Evolutionary conservation across 2,797 vertebrate species (phyloP).

Genomic region (Hippoglossus hippoglossus): DNA sequence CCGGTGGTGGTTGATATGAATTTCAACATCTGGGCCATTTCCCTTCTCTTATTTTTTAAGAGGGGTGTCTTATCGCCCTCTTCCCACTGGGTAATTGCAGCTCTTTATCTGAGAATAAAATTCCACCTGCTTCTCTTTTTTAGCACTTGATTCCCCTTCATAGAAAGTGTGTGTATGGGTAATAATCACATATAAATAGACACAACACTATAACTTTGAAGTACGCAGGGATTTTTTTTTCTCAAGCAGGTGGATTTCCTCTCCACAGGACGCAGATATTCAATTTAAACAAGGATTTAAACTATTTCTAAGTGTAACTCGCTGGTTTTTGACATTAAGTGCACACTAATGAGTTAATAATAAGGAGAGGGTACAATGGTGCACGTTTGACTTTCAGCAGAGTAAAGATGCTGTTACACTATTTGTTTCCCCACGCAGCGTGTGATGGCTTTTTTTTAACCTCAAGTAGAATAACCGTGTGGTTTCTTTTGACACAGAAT

Average conservation of each 20-base stretch:
- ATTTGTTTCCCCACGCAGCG: too few species aligned
- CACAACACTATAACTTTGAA: not conserved
- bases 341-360: too few species aligned
- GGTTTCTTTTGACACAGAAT: too few species aligned
- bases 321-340: too few species aligned
- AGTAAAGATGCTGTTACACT: too few species aligned
- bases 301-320: too few species aligned
- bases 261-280: not conserved
- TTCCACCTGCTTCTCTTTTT: not conserved
- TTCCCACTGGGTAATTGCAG: not conserved
- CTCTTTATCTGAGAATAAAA: not conserved
- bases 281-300: too few species aligned
- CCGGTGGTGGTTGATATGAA: not conserved
- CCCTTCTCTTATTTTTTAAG: conserved; percentile 4
- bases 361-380: too few species aligned
- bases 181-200: not conserved
- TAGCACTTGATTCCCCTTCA: not conserved
- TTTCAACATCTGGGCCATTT: not conserved
- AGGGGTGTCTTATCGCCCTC: conserved; percentile 1
- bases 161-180: not conserved
- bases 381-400: too few species aligned
- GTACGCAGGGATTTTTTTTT: not conserved
- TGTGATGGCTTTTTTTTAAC: too few species aligned
- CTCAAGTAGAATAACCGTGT: not conserved
- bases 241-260: too few species aligned